Conservation (phyloP, 1,140 invertebrate genomes). For the Panulirus ornatus region DNA sequence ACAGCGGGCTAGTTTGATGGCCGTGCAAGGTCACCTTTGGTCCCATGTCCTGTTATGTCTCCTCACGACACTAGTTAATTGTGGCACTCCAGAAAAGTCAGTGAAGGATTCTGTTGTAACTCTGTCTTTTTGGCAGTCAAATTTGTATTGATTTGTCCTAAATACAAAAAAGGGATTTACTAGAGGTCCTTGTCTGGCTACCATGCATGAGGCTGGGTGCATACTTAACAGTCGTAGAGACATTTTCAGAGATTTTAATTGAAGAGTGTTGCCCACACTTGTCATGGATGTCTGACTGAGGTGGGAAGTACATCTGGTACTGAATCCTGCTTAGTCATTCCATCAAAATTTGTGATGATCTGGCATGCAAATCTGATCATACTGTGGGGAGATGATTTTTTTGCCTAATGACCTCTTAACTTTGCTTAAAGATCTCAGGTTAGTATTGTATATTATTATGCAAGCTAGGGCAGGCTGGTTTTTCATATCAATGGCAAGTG, state of each 20-base stretch:
- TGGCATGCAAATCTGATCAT: conserved; percentile 43
- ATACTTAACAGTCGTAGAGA: conserved; percentile 72
- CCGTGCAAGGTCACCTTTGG: conserved; percentile 62
- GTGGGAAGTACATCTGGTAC: conserved; percentile 61
- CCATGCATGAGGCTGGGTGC: conserved; percentile 70
- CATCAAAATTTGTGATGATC: conserved; percentile 56
- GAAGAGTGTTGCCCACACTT: conserved; percentile 70
- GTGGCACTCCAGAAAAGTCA: conserved; percentile 67
- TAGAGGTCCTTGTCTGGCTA: conserved; percentile 41
- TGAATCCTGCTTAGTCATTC: conserved; percentile 66
- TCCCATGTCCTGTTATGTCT: conserved; percentile 72
- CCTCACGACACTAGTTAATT: conserved; percentile 71
- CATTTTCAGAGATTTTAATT: conserved; percentile 71
- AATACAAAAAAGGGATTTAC: conserved; percentile 23
- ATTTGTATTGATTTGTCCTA: not conserved
- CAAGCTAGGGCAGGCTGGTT: conserved; percentile 49
- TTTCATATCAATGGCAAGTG: conserved; percentile 68
- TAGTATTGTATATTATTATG: conserved; percentile 26
- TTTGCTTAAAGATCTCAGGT: conserved; percentile 29
- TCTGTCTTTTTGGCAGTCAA: not conserved
- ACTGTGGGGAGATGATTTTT: conserved; percentile 20
- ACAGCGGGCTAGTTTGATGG: conserved; percentile 69
- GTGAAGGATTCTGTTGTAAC: conserved; percentile 40
- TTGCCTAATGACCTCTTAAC: not conserved
- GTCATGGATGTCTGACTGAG: conserved; percentile 67